Conservation (phyloP, 2,113 vertebrate species). For the Calonectris borealis region DNA sequence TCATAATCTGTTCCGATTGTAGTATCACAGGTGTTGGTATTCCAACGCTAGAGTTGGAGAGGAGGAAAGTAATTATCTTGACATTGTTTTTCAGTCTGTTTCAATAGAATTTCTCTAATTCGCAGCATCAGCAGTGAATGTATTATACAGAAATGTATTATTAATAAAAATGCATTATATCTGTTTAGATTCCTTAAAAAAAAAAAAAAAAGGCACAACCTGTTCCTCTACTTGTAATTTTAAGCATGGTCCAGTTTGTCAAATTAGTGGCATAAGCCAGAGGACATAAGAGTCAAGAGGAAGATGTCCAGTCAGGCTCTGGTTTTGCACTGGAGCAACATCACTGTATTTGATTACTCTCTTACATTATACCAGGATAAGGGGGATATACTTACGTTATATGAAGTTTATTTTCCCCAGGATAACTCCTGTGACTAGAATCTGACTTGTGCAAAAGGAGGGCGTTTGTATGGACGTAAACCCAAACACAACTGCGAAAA, state of each 20-base stretch:
- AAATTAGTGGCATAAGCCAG: background rate
- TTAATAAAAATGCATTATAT: background rate
- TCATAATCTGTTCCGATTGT: background rate
- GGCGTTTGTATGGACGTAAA: background rate
- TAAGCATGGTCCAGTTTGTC: background rate
- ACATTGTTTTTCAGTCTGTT: background rate
- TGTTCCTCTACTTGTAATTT: background rate
- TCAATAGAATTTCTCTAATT: background rate
- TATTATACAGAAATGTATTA: background rate
- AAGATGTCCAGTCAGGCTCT: background rate
- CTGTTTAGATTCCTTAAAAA: background rate
- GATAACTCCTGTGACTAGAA: background rate
- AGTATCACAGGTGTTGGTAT: background rate
- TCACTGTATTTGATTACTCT: background rate
- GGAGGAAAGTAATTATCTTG: background rate
- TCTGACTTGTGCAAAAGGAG: background rate
- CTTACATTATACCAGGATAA: background rate
- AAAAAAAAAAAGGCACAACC: too few relatives aligned
- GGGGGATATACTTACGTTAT: too few relatives aligned
- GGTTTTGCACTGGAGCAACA: background rate
- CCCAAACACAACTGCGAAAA: background rate
- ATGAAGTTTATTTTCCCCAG: background rate
- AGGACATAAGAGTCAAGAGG: background rate
- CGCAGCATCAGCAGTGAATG: background rate
- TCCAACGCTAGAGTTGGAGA: background rate